Percentiles rank a stretch among this genome's conserved stretches.
Conservation (phyloP, 2,113 vertebrate species). For the Ceyx cyanopectus region DNA sequence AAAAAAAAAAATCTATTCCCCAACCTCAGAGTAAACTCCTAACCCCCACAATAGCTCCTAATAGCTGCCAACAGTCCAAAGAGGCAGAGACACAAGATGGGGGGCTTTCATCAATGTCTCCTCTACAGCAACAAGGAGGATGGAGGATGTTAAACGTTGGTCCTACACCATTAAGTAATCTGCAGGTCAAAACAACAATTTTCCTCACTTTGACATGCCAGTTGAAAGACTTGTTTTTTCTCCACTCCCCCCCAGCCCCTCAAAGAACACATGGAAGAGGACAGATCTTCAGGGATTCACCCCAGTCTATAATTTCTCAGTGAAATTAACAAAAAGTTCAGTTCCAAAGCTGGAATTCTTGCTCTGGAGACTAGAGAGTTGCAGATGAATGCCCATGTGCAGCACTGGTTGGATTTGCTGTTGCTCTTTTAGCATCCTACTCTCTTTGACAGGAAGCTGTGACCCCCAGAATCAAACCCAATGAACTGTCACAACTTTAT, state of each 20-base stretch:
- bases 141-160: not conserved
- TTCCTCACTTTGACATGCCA: not conserved
- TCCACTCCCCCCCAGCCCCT: too few relatives aligned
- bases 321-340: not conserved
- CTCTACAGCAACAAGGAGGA: accelerated
- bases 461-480: not conserved
- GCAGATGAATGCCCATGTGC: not conserved
- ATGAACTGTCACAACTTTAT: not conserved
- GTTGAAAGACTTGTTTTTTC: not conserved
- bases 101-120: not conserved
- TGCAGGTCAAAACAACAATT: not conserved
- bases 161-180: not conserved
- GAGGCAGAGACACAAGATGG: not conserved
- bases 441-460: not conserved
- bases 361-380: not conserved
- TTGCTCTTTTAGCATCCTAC: not conserved
- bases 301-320: not conserved
- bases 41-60: not conserved
- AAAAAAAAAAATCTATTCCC: accelerated
- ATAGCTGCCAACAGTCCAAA: not conserved
- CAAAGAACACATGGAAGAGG: not conserved
- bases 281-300: not conserved
- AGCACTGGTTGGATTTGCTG: accelerated
- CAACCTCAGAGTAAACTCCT: not conserved
- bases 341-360: not conserved